phyloP scores from a whole-genome alignment of 35 echinoderm and acorn worm genomes.

The Apostichopus parvimensis region DNA sequence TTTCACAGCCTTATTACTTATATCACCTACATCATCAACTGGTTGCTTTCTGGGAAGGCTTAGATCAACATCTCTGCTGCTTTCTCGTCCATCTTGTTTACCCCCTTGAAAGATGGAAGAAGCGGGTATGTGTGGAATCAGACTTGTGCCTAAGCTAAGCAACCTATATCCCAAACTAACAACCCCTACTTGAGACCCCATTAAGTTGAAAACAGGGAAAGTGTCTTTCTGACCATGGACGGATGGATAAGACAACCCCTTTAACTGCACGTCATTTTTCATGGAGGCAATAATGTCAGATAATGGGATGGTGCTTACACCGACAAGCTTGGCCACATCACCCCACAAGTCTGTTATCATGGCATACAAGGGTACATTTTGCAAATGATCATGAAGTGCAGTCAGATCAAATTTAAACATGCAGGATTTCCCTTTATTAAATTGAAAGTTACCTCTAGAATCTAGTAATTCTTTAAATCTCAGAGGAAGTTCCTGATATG shows the following conservation, averaged over 20 bases:
- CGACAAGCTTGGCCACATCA: slow-evolving; percentile 16
- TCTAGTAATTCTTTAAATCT: slow-evolving; percentile 42
- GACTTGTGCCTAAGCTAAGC: slow-evolving; percentile 11
- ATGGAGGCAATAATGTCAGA: slow-evolving; percentile 1
- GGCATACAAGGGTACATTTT: slow-evolving; percentile 46
- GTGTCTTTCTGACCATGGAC: slow-evolving; percentile 19
- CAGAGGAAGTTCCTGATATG: not conserved
- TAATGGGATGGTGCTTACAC: slow-evolving; percentile 28
- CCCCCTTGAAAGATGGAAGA: slow-evolving; percentile 5
- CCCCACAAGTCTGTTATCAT: slow-evolving; percentile 42
- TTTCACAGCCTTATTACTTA: not conserved
- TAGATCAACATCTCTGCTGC: not conserved
- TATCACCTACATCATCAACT: not conserved
- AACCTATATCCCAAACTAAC: slow-evolving; percentile 37
- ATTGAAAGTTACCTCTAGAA: slow-evolving; percentile 33
- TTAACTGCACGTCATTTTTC: slow-evolving; percentile 18
- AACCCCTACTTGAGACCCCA: slow-evolving; percentile 17
- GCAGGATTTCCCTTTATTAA: slow-evolving; percentile 45
- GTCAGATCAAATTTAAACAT: slow-evolving; percentile 46
- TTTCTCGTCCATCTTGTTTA: not conserved
- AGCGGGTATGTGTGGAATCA: slow-evolving; percentile 20
- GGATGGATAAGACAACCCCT: slow-evolving; percentile 25
- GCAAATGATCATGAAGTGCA: slow-evolving; percentile 9
- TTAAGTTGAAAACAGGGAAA: slow-evolving; percentile 48
- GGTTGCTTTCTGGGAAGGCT: not conserved